phyloP scores from a whole-genome alignment of 1,140 invertebrate genomes.

The Melitaea cinxia region DNA sequence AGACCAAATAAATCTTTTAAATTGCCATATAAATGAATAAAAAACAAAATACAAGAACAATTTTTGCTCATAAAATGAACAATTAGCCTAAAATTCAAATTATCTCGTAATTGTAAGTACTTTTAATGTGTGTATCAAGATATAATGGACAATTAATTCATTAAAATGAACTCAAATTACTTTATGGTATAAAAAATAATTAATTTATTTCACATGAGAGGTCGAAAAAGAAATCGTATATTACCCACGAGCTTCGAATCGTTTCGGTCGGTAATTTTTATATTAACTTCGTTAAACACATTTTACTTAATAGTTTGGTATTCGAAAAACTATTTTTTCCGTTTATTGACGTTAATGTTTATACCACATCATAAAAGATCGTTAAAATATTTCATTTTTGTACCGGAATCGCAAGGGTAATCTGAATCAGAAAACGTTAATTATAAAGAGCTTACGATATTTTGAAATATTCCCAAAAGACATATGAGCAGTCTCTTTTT shows the following conservation, averaged over 20 bases:
- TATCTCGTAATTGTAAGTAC: slow-evolving; percentile 18
- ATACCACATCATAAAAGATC: slow-evolving; percentile 25
- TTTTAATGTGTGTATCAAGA: slow-evolving; percentile 14
- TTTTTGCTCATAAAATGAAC: slow-evolving; percentile 6
- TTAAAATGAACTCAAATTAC: slow-evolving; percentile 31
- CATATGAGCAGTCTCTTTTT: too few relatives aligned
- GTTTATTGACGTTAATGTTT: slow-evolving; percentile 42
- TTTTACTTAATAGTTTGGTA: slow-evolving; percentile 40
- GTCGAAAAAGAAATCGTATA: slow-evolving; percentile 20
- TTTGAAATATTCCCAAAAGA: too few relatives aligned
- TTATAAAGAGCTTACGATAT: background rate
- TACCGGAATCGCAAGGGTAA: background rate
- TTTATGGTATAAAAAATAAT: slow-evolving; percentile 35
- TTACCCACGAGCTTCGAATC: slow-evolving; percentile 23
- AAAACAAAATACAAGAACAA: slow-evolving; percentile 2
- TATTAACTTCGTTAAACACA: slow-evolving; percentile 38
- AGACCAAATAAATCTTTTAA: background rate
- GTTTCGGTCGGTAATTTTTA: slow-evolving; percentile 35
- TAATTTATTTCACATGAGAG: slow-evolving; percentile 24
- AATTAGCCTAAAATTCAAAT: slow-evolving; percentile 11
- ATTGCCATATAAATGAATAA: background rate
- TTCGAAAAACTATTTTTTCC: slow-evolving; percentile 43
- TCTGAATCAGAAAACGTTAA: background rate
- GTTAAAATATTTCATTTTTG: slow-evolving; percentile 16
- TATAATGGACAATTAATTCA: slow-evolving; percentile 27